phyloP scores from a whole-genome alignment of 2,113 vertebrate genomes.

The Oreotrochilus melanogaster region DNA sequence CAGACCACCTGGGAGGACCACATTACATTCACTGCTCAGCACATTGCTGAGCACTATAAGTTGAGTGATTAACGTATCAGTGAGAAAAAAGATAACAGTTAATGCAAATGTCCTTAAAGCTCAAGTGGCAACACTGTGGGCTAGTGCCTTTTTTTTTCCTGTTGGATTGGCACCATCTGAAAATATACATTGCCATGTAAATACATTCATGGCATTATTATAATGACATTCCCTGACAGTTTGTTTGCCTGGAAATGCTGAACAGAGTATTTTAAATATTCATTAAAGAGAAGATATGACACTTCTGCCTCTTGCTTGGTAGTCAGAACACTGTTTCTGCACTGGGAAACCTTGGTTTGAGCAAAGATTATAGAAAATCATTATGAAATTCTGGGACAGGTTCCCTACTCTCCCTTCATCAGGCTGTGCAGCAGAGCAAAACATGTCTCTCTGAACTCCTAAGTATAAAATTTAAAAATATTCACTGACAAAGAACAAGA shows the following conservation, averaged over 20 bases:
- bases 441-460: neutral
- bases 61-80: neutral
- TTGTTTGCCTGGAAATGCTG: neutral
- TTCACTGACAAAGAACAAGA: neutral
- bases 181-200: conserved; percentile 7
- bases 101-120: neutral
- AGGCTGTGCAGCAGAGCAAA: conserved; percentile 9
- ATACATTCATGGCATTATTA: conserved; percentile 30
- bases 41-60: neutral
- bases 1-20: neutral
- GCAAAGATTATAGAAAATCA: neutral
- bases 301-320: conserved; percentile 20
- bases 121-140: neutral
- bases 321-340: neutral
- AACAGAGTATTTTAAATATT: conserved; percentile 41
- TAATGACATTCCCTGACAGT: neutral
- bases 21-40: neutral
- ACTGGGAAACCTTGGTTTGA: neutral
- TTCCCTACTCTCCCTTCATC: conserved; percentile 1
- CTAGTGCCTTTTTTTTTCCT: neutral
- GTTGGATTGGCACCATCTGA: neutral
- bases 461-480: conserved; percentile 6
- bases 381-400: conserved; percentile 8
- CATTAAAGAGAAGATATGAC: conserved; percentile 48
- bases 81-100: neutral